Evolutionary conservation across 2,797 vertebrate genomes (phyloP).

Genomic region (Myotis daubentonii): DNA sequence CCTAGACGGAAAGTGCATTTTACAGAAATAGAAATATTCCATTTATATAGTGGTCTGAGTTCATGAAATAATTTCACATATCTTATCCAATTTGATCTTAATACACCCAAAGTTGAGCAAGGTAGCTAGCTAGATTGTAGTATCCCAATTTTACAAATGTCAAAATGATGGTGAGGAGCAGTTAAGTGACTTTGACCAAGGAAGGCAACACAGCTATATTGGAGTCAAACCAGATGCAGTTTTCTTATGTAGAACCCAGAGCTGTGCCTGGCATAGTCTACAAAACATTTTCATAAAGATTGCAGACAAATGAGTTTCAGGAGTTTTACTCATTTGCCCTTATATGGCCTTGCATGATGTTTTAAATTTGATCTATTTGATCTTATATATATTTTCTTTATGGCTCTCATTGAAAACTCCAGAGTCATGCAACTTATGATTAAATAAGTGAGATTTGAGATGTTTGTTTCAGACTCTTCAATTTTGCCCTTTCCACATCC

Average conservation of each 20-base stretch:
- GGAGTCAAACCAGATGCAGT: background rate
- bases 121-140: background rate
- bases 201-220: background rate
- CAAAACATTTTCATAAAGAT: slow-evolving; percentile 12
- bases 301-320: background rate
- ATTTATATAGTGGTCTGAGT: background rate
- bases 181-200: background rate
- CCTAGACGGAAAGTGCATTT: background rate
- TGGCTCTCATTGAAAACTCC: background rate
- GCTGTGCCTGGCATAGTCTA: background rate
- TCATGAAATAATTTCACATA: background rate
- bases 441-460: background rate
- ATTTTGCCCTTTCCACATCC: background rate
- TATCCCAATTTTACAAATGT: background rate
- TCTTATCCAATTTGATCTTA: background rate
- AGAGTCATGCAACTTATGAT: background rate
- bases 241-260: background rate
- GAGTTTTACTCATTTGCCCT: background rate
- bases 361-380: slow-evolving; percentile 29
- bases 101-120: background rate
- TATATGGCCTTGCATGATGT: background rate
- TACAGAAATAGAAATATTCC: background rate
- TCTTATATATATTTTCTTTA: background rate
- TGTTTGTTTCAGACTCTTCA: background rate
- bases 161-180: background rate